phyloP scores from a whole-genome alignment of 30 jellyfish, hydroid and myxozoan species.

The Haliclystus octoradiatus region DNA sequence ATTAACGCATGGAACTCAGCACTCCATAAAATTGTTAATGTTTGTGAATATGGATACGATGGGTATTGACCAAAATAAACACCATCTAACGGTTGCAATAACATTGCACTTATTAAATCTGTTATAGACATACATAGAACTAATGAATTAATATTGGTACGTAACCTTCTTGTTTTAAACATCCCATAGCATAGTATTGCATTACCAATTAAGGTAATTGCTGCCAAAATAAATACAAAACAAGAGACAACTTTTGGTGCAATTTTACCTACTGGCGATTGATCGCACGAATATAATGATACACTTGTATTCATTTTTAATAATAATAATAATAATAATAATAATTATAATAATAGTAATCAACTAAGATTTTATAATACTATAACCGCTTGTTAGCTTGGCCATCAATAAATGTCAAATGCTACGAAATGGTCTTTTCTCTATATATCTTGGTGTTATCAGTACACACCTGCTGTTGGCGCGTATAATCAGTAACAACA shows the following conservation, averaged over 20 bases:
- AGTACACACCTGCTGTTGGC: no score
- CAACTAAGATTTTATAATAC: no score
- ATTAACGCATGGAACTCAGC: slow-evolving; percentile 1
- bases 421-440: no score
- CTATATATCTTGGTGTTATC: no score
- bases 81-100: neutral
- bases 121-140: neutral
- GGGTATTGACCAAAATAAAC: neutral
- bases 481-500: no score
- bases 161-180: neutral
- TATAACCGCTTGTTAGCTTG: no score
- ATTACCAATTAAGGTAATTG: neutral
- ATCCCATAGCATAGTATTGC: neutral
- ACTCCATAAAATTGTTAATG: neutral
- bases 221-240: neutral
- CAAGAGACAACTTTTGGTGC: neutral
- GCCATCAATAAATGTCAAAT: no score
- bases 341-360: no score
- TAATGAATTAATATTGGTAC: neutral
- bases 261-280: neutral
- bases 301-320: no score
- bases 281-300: neutral
- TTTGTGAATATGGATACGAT: neutral
- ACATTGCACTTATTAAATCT: neutral
- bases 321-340: no score